phyloP scores from a whole-genome alignment of 2,797 vertebrate species.

The Acanthornis magna region DNA sequence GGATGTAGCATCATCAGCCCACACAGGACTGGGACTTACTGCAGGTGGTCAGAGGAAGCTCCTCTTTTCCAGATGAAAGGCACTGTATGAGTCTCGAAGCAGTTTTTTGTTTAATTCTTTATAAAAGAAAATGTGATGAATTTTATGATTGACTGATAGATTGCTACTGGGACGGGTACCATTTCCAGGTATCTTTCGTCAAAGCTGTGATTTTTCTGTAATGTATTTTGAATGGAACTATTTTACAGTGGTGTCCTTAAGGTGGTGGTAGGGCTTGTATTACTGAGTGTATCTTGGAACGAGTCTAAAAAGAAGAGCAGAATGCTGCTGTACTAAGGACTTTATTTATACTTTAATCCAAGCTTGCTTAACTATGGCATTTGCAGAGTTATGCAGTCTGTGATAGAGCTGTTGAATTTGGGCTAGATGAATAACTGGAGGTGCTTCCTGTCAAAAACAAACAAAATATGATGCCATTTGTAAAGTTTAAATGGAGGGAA shows the following conservation, averaged over 20 bases:
- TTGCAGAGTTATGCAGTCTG: not conserved
- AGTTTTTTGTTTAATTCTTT: not conserved
- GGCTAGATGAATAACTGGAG: not conserved
- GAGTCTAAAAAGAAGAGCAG: not conserved
- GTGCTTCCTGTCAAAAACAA: not conserved
- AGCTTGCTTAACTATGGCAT: not conserved
- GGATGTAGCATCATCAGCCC: constrained; percentile 34
- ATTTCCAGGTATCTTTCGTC: not conserved
- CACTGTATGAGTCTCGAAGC: not conserved
- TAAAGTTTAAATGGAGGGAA: constrained; percentile 7
- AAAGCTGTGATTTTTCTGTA: not conserved
- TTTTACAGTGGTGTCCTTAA: not conserved
- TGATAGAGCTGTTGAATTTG: not conserved
- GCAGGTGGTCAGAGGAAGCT: constrained; percentile 45
- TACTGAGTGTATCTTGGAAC: not conserved
- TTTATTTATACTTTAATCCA: not conserved
- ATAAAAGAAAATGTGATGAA: not conserved
- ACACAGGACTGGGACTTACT: constrained; percentile 56
- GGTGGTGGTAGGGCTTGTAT: not conserved
- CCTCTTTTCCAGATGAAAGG: constrained; percentile 41
- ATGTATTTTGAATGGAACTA: not conserved
- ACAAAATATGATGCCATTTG: not conserved
- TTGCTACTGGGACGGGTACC: not conserved
- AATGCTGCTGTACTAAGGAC: not conserved
- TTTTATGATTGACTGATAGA: not conserved